Percentiles rank a stretch among this genome's conserved stretches.
phyloP scores from a whole-genome alignment of 2,888 invertebrate species.

The Machimus rusticus region DNA sequence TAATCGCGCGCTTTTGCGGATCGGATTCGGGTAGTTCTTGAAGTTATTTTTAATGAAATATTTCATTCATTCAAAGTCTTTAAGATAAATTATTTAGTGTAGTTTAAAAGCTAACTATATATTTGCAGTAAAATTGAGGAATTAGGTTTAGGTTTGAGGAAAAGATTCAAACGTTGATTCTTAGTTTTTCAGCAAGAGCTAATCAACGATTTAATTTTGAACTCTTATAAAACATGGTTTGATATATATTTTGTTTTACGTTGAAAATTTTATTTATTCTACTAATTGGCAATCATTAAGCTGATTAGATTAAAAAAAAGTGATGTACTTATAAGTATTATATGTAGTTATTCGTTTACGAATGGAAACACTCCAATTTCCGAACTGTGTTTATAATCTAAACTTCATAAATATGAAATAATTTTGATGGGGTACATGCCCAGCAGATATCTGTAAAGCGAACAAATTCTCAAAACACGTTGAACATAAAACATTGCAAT shows the following conservation, averaged over 20 bases:
- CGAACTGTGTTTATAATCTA: not conserved
- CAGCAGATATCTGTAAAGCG: not conserved
- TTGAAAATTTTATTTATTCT: no score
- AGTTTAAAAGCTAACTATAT: not conserved
- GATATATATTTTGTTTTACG: no score
- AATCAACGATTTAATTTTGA: no score
- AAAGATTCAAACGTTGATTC: no score
- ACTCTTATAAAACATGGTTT: no score
- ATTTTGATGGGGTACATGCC: not conserved
- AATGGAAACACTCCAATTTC: not conserved
- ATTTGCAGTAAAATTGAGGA: not conserved
- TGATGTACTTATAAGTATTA: not conserved
- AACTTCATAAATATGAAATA: not conserved
- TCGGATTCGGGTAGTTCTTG: not conserved
- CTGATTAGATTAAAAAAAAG: no score
- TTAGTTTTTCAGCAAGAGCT: no score
- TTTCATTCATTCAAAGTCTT: not conserved
- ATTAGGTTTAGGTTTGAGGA: not conserved
- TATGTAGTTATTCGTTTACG: not conserved
- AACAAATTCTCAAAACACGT: not conserved
- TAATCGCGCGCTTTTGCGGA: not conserved
- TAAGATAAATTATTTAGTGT: not conserved
- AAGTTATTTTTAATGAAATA: not conserved
- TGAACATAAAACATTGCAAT: not conserved
- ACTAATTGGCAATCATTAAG: no score